Conservation (phyloP, 2,888 invertebrate genomes). For the Arge pagana region DNA sequence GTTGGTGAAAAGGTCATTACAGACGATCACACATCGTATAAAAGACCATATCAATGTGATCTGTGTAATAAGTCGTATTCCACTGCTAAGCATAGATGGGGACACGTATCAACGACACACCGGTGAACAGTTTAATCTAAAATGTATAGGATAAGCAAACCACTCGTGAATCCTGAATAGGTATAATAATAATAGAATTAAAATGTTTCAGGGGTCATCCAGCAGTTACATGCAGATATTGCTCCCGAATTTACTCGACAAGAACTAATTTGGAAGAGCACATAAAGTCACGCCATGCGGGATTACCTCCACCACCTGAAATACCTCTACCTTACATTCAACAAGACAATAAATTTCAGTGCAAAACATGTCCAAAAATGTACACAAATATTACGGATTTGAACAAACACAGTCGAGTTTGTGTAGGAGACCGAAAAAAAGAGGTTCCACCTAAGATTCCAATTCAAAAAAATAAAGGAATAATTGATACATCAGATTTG, state of each 20-base stretch:
- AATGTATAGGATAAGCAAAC: too few relatives aligned
- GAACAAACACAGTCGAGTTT: constrained; percentile 50
- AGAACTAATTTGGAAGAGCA: constrained; percentile 58
- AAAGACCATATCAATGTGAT: constrained; percentile 58
- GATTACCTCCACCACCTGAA: constrained; percentile 46
- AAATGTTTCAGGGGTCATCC: constrained; percentile 55
- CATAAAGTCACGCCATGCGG: constrained; percentile 56
- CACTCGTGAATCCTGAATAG: not conserved
- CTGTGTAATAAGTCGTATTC: constrained; percentile 59
- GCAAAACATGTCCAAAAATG: constrained; percentile 52
- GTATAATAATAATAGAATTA: not conserved
- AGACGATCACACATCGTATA: constrained; percentile 56
- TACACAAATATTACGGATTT: constrained; percentile 50
- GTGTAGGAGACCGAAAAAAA: constrained; percentile 39
- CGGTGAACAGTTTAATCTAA: constrained; percentile 38
- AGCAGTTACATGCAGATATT: constrained; percentile 57
- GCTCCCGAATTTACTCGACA: constrained; percentile 58
- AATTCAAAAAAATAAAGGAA: constrained; percentile 53
- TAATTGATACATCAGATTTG: constrained; percentile 48
- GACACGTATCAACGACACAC: constrained; percentile 58
- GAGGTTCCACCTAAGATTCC: constrained; percentile 50
- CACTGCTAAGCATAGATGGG: constrained; percentile 59
- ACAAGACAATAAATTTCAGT: constrained; percentile 45
- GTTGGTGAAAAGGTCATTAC: constrained; percentile 56
- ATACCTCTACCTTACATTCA: constrained; percentile 36